A percentile compares a stretch with the other conserved stretches of the same genome.
phyloP scores from a whole-genome alignment of 2,888 invertebrate species.

The Noctuana brunneofusca region DNA sequence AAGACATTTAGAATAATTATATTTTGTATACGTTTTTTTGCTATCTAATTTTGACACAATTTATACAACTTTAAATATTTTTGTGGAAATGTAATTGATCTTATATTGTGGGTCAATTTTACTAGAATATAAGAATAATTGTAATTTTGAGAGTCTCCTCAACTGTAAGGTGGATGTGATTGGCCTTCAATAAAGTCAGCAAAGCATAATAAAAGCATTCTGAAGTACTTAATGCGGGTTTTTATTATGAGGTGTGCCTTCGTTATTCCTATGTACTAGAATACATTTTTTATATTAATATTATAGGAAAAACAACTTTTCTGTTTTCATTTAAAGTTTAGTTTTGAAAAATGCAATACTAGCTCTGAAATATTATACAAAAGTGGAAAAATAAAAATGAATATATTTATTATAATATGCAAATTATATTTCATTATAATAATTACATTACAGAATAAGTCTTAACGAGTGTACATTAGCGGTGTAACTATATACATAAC shows the following conservation, averaged over 20 bases:
- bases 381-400: no score
- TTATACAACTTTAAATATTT: background rate
- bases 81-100: slow-evolving; percentile 3
- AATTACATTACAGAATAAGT: slow-evolving; percentile 48
- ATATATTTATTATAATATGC: slow-evolving; percentile 40
- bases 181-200: background rate
- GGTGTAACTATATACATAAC: slow-evolving; percentile 51
- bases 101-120: slow-evolving; percentile 8
- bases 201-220: background rate
- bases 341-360: no score
- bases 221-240: background rate
- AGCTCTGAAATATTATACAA: no score
- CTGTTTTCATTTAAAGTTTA: no score
- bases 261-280: background rate
- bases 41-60: slow-evolving; percentile 16
- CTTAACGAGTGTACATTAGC: slow-evolving; percentile 41
- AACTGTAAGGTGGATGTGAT: background rate
- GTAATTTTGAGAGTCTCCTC: background rate
- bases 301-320: no score
- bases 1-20: slow-evolving; percentile 31
- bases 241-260: background rate
- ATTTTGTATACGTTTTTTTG: slow-evolving; percentile 28
- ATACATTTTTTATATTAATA: no score
- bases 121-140: slow-evolving; percentile 6
- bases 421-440: slow-evolving; percentile 51